Percentiles rank a stretch among this genome's conserved stretches.
These are phyloP conservation scores for Pangasianodon gigas DNA, from an alignment of 2,113 vertebrate genomes.

Conservation along the genomic window DNA sequence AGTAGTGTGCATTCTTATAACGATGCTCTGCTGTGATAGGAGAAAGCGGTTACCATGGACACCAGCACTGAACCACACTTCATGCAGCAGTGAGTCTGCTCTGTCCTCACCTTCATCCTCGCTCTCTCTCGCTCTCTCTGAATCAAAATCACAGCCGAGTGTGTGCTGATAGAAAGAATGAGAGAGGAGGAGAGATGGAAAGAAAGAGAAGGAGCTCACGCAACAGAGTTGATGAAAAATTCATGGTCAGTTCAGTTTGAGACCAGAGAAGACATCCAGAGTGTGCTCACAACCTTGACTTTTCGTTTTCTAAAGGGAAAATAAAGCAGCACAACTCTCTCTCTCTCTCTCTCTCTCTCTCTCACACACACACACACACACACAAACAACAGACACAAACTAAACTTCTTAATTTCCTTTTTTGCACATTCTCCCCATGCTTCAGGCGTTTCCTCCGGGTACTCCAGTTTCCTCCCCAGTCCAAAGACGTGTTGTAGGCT, in stretches of 20 bases:
- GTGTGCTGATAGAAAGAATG: constrained; percentile 32
- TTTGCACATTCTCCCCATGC: not conserved
- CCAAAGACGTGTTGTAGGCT: too few species aligned
- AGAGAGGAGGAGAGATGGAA: not conserved
- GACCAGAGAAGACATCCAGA: constrained; percentile 33
- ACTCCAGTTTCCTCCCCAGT: too few species aligned
- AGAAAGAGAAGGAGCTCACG: constrained; percentile 28
- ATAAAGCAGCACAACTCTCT: constrained; percentile 31
- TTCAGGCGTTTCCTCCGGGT: too few species aligned
- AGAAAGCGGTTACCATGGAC: constrained; percentile 51
- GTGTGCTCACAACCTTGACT: constrained; percentile 42
- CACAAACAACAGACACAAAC: not conserved
- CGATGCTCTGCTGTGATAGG: constrained; percentile 40
- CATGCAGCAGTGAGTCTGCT: constrained; percentile 48
- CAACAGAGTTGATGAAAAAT: constrained; percentile 48
- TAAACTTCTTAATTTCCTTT: not conserved
- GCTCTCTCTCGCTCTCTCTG: constrained; percentile 35
- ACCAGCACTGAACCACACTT: constrained; percentile 41
- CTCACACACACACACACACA: constrained; percentile 1
- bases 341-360: constrained; percentile 1
- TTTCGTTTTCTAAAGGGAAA: constrained; percentile 21
- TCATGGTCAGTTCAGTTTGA: constrained; percentile 41
- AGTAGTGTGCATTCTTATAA: constrained; percentile 44
- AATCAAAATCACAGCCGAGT: constrained; percentile 39
- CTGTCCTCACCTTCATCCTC: constrained; percentile 67